These are phyloP conservation scores for Musca vetustissima DNA, from an alignment of 1,140 invertebrate species.

Conservation along the genomic window DNA sequence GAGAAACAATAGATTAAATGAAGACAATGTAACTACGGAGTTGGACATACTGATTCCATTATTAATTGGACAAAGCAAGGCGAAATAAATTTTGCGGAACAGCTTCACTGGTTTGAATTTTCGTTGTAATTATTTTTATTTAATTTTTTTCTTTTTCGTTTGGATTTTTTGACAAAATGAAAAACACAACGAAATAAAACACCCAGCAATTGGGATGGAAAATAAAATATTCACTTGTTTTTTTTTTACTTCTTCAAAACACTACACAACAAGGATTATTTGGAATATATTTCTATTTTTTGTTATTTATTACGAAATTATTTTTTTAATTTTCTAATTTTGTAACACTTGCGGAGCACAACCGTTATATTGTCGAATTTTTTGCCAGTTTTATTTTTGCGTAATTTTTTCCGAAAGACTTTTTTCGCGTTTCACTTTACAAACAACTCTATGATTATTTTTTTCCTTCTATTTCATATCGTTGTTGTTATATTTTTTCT, in stretches of 20 bases:
- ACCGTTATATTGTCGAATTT: constrained; percentile 8
- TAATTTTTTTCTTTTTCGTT: not conserved
- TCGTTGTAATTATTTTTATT: not conserved
- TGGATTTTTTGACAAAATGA: not conserved
- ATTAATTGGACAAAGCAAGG: constrained; percentile 34
- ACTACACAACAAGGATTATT: too few species aligned
- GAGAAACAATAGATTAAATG: constrained; percentile 56
- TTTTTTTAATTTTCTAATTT: not conserved
- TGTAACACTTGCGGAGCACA: constrained; percentile 12
- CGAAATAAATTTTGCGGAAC: too few species aligned
- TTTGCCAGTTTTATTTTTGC: not conserved
- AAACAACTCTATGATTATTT: constrained; percentile 4
- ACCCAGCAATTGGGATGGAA: too few species aligned
- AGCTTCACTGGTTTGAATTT: too few species aligned
- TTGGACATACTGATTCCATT: constrained; percentile 55
- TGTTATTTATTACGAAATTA: too few species aligned
- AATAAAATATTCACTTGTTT: too few species aligned
- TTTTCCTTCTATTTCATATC: constrained; percentile 18
- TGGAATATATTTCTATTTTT: too few species aligned
- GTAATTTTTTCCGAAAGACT: too few species aligned
- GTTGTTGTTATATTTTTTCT: constrained; percentile 25
- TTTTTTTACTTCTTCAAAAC: too few species aligned
- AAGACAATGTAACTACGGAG: constrained; percentile 53
- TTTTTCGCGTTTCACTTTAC: constrained; percentile 6
- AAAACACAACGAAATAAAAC: too few species aligned